Base-by-base conservation (phyloP, 1,140 invertebrate species). In the Stegodyphus mimosarum region DNA sequence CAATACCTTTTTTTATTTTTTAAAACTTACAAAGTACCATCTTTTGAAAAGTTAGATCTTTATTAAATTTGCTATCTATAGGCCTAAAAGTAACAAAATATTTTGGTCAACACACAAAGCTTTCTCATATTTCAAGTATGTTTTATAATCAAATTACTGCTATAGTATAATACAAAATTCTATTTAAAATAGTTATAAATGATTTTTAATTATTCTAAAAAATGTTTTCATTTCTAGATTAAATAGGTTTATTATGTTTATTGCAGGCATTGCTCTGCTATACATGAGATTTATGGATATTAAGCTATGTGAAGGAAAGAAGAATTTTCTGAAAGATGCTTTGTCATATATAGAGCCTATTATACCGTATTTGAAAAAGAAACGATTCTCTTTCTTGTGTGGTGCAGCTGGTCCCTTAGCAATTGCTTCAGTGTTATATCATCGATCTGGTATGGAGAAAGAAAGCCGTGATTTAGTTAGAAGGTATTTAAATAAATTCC, bases 331-430 rank as follows among this genome's bases (percentile, higher is more conserved):
- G 48, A 79, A 93, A 90, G 90, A 90, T 89, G 92, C 93, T 15
- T 76, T 90, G 52, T 86, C 90, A 72, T 90, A 92, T 73, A 87
- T 94, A 63, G 90, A 91, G 87, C 89, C 87, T 77, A 88, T 90
- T 83, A 52, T 93, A n/a, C 87, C 89, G 7, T 88, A 91, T 66
- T 89, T 93, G 18, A 92, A 91, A 88, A 89, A 90, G 71, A 89
- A 87, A 64, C 78, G 92, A 85, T 91, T 93, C 15, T 94, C 94
- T 72, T 96, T 96, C 89, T 89, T 96, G 17, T 95, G 94, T 92
- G 95, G 96, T 76, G 93, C 94, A 91, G 92, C 94, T 64, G 95
- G 95, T 50, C 94, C 94, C 18, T 89, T 96, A 53, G 93, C 95
- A 15, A 89, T 96, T 18, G 93, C 91, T 78, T 93, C 94, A 84